Base-by-base conservation (phyloP, 2,797 vertebrate species). In the Enteromius afrohamiltoni region DNA sequence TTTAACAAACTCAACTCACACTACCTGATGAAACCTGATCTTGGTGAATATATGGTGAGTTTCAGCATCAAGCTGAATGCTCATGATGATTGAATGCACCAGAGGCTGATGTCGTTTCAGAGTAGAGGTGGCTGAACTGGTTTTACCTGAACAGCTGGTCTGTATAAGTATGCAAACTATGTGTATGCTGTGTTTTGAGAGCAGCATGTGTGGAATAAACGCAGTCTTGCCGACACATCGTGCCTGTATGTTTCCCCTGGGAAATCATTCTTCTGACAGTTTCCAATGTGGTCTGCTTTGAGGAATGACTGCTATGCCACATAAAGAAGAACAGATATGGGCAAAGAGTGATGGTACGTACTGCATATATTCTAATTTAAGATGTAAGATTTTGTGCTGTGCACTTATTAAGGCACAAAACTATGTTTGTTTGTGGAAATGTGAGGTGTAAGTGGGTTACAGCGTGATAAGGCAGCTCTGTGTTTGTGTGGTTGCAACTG, bases 151-250 rank as follows among this genome's bases (percentile, higher is more conserved):
- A 88, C 79, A 87, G 88, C 79, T 53, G 74, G 86, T 88, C 88
- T 78, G 62, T 51, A 85, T 77, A 89, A 88, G 90, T 93, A 93
- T 93, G 91, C 89, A 83, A 77, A 83, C 86, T 88, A 91, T 93
- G 92, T 91, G 80, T 87, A 42, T 55, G 19, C 4, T 70, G 31
- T 26, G 60, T 78, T 67, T 34, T 65, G 29, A 67, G 45, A 31
- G 62, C 77, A n/a, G 21, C 4, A 47, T 16, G 1, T 53, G 76
- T 62, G 31, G 40, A 26, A 45, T 16, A 80, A 49, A 47, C 4
- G 0, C 21, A 58, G 62, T 58, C 7, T 29, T 1, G 1, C 23
- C 3, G 60, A n/a, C 51, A 55, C 31, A 47, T 68, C 21, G 23
- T 6, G 10, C 29, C 29, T 29, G 31, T 4, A n/a, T 69, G 6